Evolutionary conservation across 2,888 invertebrate genomes (phyloP).

Genomic region (Phengaris arion): DNA sequence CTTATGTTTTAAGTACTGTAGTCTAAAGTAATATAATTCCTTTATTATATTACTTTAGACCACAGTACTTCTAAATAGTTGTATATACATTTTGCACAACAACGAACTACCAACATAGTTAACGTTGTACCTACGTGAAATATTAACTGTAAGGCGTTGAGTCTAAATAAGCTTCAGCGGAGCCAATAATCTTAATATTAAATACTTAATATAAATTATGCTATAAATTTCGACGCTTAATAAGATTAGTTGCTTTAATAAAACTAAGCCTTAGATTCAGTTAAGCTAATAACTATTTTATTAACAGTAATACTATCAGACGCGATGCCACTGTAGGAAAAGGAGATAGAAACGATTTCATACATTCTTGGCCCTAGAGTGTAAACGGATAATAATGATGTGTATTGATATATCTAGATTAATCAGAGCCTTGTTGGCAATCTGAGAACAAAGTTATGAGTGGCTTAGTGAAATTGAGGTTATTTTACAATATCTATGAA

Average conservation of each 20-base stretch:
- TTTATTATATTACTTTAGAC: too few relatives aligned
- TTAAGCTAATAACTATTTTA: neutral
- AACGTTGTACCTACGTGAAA: neutral
- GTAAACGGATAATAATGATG: too few relatives aligned
- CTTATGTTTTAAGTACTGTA: neutral
- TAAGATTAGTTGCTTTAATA: constrained; percentile 3
- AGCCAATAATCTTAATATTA: constrained; percentile 7
- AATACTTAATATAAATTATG: constrained; percentile 6
- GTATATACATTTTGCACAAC: too few relatives aligned
- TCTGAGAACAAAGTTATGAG: too few relatives aligned
- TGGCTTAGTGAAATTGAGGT: too few relatives aligned
- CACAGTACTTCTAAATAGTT: too few relatives aligned
- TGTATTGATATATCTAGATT: too few relatives aligned
- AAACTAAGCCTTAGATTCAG: neutral
- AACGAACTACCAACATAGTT: too few relatives aligned
- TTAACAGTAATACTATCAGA: neutral
- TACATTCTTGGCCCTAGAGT: too few relatives aligned
- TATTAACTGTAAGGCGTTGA: neutral
- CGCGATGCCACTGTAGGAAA: neutral
- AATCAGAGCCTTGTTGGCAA: too few relatives aligned
- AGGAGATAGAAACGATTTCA: too few relatives aligned
- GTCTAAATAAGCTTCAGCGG: neutral
- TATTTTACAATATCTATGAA: too few relatives aligned
- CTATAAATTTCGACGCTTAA: constrained; percentile 1
- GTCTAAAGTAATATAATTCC: neutral